Base-by-base conservation (phyloP, 2,888 invertebrate genomes). In the Calliopum simillimum region DNA sequence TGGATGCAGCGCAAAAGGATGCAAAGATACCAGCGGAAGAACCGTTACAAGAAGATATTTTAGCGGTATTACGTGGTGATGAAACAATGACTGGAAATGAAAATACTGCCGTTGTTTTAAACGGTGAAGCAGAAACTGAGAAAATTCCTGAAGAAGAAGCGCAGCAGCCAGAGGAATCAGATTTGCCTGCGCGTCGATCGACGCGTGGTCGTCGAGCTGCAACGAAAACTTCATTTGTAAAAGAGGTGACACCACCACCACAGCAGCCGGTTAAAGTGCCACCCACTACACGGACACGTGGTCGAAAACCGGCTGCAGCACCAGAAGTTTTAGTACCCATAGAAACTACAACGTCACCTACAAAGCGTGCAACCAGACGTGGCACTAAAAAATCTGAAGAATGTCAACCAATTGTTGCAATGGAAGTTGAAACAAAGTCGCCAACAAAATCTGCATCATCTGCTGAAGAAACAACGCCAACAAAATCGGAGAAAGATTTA, bases 21-120 rank as follows among this genome's bases (percentile, higher is more conserved):
- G 63, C 75, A 4, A 75, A 75, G 25, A 76, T 75, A 23, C 64
- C 67, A 16, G 71, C 75, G 6, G 75, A 75, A 4, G 76, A 75
- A 55, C 83, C 84, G 2, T 70, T 84, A 16, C 79, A 82, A 41
- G 84, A 83, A 68, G 85, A 86, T 66, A 86, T 86, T 23, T 66
- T 86, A 14, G 82, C 85, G 4, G 82, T 86, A 33, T 71, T 86
- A 25, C 81, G 83, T 0, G 78, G 83, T 3, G 84, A 83, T 33
- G 77, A 77, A 51, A 76, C 72, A 1, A 64, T 67, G n/a, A 46
- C 59, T 5, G 41, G 13, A 12, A 23, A 19, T 14, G 58, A 59
- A 69, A 47, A 71, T 44, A 43, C 68, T 6, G 51, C 59, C 21
- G 62, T 62, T n/a, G 68, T 69, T 58, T 59, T 75, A 41, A 76